Base-by-base conservation (phyloP, 2,888 invertebrate species). In the Drosophila neutralis region DNA sequence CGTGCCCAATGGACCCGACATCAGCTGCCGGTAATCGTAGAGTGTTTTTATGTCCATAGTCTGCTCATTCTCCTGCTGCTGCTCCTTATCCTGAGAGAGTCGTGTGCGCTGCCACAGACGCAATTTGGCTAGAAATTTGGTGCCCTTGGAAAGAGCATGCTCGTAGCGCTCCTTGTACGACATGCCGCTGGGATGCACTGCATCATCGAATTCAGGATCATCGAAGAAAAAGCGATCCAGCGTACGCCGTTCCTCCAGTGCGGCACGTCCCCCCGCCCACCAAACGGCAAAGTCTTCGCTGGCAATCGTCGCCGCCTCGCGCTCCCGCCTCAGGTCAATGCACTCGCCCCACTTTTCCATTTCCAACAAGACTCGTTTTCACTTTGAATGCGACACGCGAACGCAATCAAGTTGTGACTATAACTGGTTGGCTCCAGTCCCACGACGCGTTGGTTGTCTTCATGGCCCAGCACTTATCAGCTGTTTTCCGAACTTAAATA, bases 41-140 rank as follows among this genome's bases (percentile, higher is more conserved):
- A 92, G 58, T 13, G 68, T 29, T 29, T 80, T 64, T 1, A 92
- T 73, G 21, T 80, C 40, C 2, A 66, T 40, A 33, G 45, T 45
- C 24, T 94, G 94, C 82, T 31, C 38, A 5, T 8, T 27, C 3
- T 33, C 96, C 96, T 65, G 52, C 21, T 53, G 49, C 45, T 21
- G 13, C 0, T 38, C 35, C 24, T 36, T 45, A 15, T 18, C 40
- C 15, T 29, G 29, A 21, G 45, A 40, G 2, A 18, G 31, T 29
- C 27, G 38, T 18, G 2, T 35, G 40, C 54, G 51, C 36, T 96
- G 95, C 83, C 96, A 93, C 45, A 95, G 93, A 54, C 95, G 94
- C 29, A 97, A 94, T 92, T 97, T 95, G 82, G 94, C 94, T 85
- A 97, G 94, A 53, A 97, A 92, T 35, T 94, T 87, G 2, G 76